A percentile compares a stretch with the other conserved stretches of the same genome.
Evolutionary conservation across 2,888 invertebrate species (phyloP).

Genomic region (Cephalotes varians): DNA sequence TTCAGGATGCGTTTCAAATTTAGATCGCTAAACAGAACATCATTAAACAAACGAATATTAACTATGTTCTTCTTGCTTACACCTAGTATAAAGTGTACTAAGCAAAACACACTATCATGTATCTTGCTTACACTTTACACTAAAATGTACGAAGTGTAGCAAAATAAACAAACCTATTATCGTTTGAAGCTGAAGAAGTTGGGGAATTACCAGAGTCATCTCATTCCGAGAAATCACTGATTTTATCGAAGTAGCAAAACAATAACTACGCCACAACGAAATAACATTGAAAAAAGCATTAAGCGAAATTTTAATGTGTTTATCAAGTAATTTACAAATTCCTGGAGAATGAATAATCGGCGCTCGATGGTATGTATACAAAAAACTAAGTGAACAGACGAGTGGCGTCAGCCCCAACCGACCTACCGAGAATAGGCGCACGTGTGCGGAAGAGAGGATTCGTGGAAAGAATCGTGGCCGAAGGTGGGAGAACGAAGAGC

Average conservation of each 20-base stretch:
- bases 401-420: not conserved
- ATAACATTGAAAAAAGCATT: not conserved
- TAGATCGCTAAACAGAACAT: not conserved
- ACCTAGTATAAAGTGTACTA: too few relatives aligned
- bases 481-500: slow-evolving; percentile 64
- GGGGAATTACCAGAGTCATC: not conserved
- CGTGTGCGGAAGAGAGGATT: slow-evolving; percentile 43
- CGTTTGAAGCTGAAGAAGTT: not conserved
- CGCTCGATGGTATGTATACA: not conserved
- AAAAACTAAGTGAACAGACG: not conserved
- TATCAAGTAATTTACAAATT: not conserved
- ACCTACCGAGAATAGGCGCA: not conserved
- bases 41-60: not conserved
- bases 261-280: not conserved
- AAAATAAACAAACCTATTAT: not conserved
- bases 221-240: not conserved
- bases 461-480: slow-evolving; percentile 43
- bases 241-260: not conserved
- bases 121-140: too few relatives aligned
- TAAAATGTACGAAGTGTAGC: too few relatives aligned
- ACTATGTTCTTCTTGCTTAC: too few relatives aligned
- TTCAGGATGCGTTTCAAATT: not conserved
- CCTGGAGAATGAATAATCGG: not conserved
- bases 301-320: not conserved
- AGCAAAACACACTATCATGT: too few relatives aligned